Evolutionary conservation across 2,888 invertebrate species (phyloP), one percentile per base, ranked within the genome.

Genomic region (Tubulanus polymorphus): DNA sequence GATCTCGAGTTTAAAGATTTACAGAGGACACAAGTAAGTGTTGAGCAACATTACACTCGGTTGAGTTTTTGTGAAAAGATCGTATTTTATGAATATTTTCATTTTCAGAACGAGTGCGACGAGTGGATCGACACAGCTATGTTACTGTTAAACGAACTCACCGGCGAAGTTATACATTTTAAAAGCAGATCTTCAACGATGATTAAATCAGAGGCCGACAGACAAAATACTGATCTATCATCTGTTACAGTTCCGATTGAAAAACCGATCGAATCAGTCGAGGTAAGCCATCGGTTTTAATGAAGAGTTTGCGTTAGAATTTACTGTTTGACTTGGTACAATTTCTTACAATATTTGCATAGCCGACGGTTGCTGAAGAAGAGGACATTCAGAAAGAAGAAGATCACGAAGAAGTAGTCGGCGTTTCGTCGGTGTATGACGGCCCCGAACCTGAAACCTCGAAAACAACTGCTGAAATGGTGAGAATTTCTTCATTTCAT

Each of bases 61-160:
- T 27, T 49, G 45, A 49, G n/a, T 15, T 10, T n/a, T 30, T 6
- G 18, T 45, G 18, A 5, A 48, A 47, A 26, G 15, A 32, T 54
- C 3, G 37, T 30, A 18, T 46, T 2, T 45, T n/a, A 12, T 18
- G 18, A 52, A 59, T 15, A n/a, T 37, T 2, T 48, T 55, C 18
- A 20, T 45, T 37, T 45, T 23, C 60, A 77, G 76, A 41, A 51
- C 15, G 77, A 77, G 56, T 73, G 72, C 60, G 66, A 70, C 41
- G 72, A 74, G 48, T 77, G 77, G 77, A 69, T 72, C 10, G 64
- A 64, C 27, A 75, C 72, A 50, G 73, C 74, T n/a, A 67, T 72
- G 62, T 63, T 75, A 28, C 56, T 77, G 54, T 61, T 70, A 37
- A 63, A 65, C 45, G 73, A 76, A 55, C 63, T 76, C 53, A 65